Evolutionary conservation across 2,797 vertebrate genomes (phyloP).

Genomic region (Poecile montanus): DNA sequence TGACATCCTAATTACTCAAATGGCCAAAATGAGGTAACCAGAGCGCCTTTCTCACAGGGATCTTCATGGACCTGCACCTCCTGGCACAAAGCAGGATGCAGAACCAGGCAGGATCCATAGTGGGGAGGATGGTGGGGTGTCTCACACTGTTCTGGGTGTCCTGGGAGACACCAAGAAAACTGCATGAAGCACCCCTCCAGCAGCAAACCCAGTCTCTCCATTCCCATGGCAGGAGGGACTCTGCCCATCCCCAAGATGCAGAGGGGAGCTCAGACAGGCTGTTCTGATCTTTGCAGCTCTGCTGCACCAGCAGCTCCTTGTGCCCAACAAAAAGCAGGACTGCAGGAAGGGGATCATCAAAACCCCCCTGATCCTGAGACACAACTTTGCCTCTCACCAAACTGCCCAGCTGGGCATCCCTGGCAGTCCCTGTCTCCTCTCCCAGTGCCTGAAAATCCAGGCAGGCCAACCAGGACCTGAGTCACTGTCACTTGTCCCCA

Average conservation of each 20-base stretch:
- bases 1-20: neutral
- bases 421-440: neutral
- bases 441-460: neutral
- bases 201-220: neutral
- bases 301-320: neutral
- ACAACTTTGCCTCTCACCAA: neutral
- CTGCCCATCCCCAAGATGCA: neutral
- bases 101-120: neutral
- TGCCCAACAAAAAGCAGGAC: neutral
- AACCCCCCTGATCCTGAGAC: neutral
- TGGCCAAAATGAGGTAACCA: neutral
- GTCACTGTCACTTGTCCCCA: neutral
- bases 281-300: neutral
- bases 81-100: neutral
- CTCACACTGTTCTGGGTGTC: neutral
- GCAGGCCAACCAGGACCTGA: neutral
- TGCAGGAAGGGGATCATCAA: neutral
- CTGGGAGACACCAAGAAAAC: rapidly evolving
- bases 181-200: neutral
- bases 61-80: neutral
- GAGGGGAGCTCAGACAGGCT: neutral
- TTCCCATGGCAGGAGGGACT: neutral
- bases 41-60: neutral
- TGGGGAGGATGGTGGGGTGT: neutral
- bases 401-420: neutral